A percentile compares a stretch with the other conserved stretches of the same genome.
Conservation (phyloP, 2,113 vertebrate species). For the Apaloderma vittatum region DNA sequence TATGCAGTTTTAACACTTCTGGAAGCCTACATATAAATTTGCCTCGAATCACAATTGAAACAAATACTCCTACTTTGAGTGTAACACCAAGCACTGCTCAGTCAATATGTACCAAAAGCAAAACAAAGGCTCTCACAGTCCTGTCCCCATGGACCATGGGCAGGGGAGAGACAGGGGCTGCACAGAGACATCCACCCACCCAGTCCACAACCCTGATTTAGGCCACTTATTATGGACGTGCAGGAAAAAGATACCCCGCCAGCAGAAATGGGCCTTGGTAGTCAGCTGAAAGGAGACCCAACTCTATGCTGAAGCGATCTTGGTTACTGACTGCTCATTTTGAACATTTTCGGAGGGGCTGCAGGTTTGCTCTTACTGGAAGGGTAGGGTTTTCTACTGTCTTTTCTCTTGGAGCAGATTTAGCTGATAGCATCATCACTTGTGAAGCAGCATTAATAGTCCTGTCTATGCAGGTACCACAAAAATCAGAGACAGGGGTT, state of each 20-base stretch:
- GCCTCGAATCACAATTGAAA: constrained; percentile 17
- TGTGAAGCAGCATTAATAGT: background rate
- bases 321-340: fast-evolving
- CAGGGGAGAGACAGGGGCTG: fast-evolving
- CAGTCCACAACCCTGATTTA: fast-evolving
- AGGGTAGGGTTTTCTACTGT: background rate
- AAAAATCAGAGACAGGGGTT: constrained; percentile 18
- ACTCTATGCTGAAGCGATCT: background rate
- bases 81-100: background rate
- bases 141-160: fast-evolving
- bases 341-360: background rate
- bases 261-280: background rate
- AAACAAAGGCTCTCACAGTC: fast-evolving
- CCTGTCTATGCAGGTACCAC: constrained; percentile 18
- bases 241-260: background rate
- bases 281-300: background rate
- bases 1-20: constrained; percentile 56
- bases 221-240: background rate
- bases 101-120: fast-evolving
- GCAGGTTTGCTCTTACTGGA: background rate
- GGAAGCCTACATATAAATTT: constrained; percentile 43
- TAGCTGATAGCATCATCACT: constrained; percentile 32
- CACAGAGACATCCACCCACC: fast-evolving
- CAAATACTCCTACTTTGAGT: background rate
- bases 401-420: background rate